Conservation (phyloP, 2,797 vertebrate genomes). For the Xerus rutilus region DNA sequence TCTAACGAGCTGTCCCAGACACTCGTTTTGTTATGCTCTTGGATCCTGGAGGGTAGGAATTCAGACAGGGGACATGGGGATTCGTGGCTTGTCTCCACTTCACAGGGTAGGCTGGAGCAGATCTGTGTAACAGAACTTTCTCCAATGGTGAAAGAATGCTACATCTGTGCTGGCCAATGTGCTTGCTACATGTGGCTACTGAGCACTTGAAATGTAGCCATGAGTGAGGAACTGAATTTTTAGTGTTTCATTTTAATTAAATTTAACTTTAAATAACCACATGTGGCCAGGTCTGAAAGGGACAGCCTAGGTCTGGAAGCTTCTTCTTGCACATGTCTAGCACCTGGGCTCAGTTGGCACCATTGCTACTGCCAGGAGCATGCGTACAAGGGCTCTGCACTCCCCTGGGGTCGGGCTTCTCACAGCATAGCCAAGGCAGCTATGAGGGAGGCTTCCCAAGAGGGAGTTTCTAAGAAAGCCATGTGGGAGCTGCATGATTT, state of each 20-base stretch:
- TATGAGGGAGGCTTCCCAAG: not conserved
- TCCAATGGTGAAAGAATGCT: not conserved
- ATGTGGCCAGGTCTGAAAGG: not conserved
- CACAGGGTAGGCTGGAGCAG: not conserved
- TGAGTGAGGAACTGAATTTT: not conserved
- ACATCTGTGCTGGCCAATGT: not conserved
- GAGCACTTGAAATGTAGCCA: not conserved
- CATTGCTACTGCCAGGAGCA: too few species aligned
- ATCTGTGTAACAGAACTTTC: not conserved
- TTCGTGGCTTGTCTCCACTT: not conserved
- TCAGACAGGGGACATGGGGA: not conserved
- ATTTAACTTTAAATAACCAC: not conserved
- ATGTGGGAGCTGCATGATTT: not conserved
- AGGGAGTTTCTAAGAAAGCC: not conserved
- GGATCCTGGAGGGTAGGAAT: not conserved
- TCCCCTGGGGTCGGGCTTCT: not conserved
- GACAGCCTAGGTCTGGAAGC: not conserved
- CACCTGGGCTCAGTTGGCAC: not conserved
- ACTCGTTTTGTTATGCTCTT: not conserved
- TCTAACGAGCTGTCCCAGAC: not conserved
- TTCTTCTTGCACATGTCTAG: not conserved
- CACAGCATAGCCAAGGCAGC: not conserved
- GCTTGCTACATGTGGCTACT: not conserved
- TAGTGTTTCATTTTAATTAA: constrained; percentile 4
- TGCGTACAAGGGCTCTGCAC: not conserved